Evolutionary conservation across 1,140 invertebrate genomes (phyloP).

Genomic region (Ceratitis capitata): DNA sequence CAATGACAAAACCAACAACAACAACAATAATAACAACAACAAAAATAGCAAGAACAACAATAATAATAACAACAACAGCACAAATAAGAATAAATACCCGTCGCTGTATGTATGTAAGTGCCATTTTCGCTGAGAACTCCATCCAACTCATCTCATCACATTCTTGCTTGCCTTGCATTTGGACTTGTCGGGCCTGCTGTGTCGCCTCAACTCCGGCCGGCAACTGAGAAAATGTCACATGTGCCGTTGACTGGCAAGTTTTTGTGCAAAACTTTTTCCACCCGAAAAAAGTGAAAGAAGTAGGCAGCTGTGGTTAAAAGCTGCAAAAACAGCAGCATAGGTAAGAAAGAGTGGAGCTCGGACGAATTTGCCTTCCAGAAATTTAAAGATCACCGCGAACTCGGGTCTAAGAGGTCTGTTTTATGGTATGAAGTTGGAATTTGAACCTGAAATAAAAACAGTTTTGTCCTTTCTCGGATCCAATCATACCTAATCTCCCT

Average conservation of each 20-base stretch:
- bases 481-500: too few species aligned
- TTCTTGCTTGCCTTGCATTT: not conserved
- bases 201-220: not conserved
- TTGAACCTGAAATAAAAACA: too few species aligned
- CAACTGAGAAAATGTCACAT: conserved; percentile 31
- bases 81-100: not conserved
- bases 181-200: conserved; percentile 2
- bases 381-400: too few species aligned
- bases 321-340: not conserved
- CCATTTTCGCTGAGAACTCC: too few species aligned
- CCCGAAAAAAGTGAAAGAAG: conserved; percentile 5
- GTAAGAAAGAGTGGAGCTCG: too few species aligned
- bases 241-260: conserved; percentile 23
- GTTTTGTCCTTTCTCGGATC: too few species aligned
- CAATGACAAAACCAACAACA: not conserved
- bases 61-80: not conserved
- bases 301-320: not conserved
- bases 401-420: too few species aligned
- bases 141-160: not conserved
- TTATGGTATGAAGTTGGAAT: too few species aligned
- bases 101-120: not conserved
- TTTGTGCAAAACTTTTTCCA: conserved; percentile 25
- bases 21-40: not conserved
- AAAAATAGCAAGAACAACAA: not conserved
- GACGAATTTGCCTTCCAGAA: too few species aligned